Evolutionary conservation across 2,797 vertebrate genomes (phyloP).

Genomic region (Enteromius anoplus): DNA sequence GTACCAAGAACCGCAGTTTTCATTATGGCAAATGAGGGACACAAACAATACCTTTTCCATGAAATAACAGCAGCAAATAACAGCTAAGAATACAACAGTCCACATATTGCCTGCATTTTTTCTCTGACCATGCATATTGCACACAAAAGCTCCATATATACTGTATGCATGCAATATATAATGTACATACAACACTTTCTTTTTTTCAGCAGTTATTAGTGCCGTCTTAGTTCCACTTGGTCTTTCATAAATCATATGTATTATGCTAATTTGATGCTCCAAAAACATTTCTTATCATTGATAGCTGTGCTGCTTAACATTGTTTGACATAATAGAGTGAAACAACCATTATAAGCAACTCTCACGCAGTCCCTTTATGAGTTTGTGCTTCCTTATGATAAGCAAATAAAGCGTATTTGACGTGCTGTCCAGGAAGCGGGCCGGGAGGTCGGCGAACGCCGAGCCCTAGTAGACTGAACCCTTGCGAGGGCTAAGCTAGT

Average conservation of each 20-base stretch:
- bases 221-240: not conserved
- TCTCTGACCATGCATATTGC: not conserved
- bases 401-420: too few relatives aligned
- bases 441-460: too few relatives aligned
- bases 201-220: not conserved
- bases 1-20: slow-evolving; percentile 9
- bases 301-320: not conserved
- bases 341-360: not conserved
- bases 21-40: slow-evolving; percentile 5
- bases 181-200: too few relatives aligned
- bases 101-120: not conserved
- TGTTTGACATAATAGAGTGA: not conserved
- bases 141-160: too few relatives aligned
- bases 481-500: too few relatives aligned
- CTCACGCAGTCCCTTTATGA: not conserved
- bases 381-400: too few relatives aligned
- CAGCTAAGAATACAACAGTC: slow-evolving; percentile 18
- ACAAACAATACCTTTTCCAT: slow-evolving; percentile 51
- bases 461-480: too few relatives aligned
- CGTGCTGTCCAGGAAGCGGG: too few relatives aligned
- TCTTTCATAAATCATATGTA: not conserved
- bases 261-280: not conserved
- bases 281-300: not conserved
- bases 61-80: slow-evolving; percentile 53
- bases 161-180: too few relatives aligned